Evolutionary conservation across 2,797 vertebrate genomes (phyloP), one percentile per base, ranked within the genome.

Genomic region (Percopsis omiscomaycus): DNA sequence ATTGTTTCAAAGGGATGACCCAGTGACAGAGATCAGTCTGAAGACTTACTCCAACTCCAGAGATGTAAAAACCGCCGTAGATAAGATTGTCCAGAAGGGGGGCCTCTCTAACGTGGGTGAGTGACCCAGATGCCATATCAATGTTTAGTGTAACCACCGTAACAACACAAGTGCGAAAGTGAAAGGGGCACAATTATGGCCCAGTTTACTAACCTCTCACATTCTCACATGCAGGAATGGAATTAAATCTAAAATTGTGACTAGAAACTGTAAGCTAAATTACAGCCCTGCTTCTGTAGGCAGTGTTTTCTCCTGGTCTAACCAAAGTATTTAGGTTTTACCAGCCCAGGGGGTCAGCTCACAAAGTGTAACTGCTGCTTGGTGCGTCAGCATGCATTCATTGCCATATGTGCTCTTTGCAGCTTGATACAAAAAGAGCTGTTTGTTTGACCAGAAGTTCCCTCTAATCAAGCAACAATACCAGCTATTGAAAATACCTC

Each of bases 41-140:
- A 95, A 92, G 85, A 88, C 92, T 14, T 91, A 93, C 61, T 75
- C 78, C 77, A 97, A 74, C 89, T 94, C 95, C 80, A 93, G 76
- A 68, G 95, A 98, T 15, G 68, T 97, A 77, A 96, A 92, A 86
- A 78, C 89, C 0, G 95, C 94, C 69, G 88, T 99, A 53, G 94
- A 94, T 65, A 98, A 96, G 89, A 96, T 99, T 37, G 54, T 77
- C 32, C 97, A 96, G 91, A 95, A 95, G 89, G 98, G 97, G 42
- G 98, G 98, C 52, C 91, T 94, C 76, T 97, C 96, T 57, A 97
- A 98, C 1, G 95, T 94, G 77, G 98, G 98, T 98, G 93, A 88
- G 96, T 93, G 71, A 82, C 75, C 74, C 5, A 3, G 59, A 62
- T 61, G 59, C 61, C 70, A 64, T 61, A 66, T 66, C 58, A 68